A percentile compares a stretch with the other conserved stretches of the same genome.
phyloP scores from a whole-genome alignment of 2,888 invertebrate species.

The Ectropis crepuscularia region DNA sequence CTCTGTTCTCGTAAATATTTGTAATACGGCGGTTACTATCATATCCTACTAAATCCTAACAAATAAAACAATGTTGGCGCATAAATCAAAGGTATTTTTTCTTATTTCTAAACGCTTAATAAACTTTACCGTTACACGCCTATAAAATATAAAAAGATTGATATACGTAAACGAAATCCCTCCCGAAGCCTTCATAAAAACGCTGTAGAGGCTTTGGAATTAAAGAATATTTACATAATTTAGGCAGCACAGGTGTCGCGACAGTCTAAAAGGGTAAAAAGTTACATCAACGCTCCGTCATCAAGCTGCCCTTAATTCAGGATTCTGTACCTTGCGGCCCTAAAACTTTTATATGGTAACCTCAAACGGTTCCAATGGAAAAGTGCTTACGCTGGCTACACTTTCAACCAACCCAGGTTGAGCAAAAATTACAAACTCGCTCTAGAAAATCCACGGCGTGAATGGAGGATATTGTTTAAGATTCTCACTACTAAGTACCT shows the following conservation, averaged over 20 bases:
- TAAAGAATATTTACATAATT: conserved; percentile 70
- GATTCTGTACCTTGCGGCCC: conserved; percentile 33
- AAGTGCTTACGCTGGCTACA: conserved; percentile 17
- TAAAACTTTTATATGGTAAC: conserved; percentile 32
- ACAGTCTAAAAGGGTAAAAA: conserved; percentile 64
- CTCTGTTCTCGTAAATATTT: too few species aligned
- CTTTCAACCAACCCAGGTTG: conserved; percentile 7
- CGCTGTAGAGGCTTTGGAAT: conserved; percentile 44
- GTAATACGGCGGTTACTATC: too few species aligned
- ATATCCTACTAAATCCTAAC: too few species aligned
- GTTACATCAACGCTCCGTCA: conserved; percentile 44
- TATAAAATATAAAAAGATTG: conserved; percentile 24
- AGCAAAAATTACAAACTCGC: too few species aligned
- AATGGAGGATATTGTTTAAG: too few species aligned
- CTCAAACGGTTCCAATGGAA: conserved; percentile 23
- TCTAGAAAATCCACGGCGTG: too few species aligned
- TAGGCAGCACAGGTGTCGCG: conserved; percentile 64
- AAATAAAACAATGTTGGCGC: too few species aligned
- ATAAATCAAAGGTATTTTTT: background rate
- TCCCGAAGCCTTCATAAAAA: conserved; percentile 23
- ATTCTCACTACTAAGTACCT: too few species aligned
- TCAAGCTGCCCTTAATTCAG: conserved; percentile 38
- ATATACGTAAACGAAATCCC: conserved; percentile 16
- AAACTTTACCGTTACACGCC: conserved; percentile 1
- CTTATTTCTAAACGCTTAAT: background rate